Percentiles rank a stretch among this genome's conserved stretches.
Conservation (phyloP, 2,113 vertebrate genomes). For the Anguilla rostrata region DNA sequence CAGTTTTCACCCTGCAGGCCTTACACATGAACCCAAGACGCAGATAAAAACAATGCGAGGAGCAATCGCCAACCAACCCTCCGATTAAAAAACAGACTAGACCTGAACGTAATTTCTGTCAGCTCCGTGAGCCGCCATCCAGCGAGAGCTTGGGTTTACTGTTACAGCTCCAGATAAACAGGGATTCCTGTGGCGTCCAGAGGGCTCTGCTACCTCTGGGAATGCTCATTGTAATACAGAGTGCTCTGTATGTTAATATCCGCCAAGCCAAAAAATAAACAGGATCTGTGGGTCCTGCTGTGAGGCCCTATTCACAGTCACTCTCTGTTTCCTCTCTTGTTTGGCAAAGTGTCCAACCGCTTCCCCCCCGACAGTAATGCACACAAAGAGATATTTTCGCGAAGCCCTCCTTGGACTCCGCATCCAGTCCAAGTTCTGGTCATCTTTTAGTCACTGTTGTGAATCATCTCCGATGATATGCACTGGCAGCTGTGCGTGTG, state of each 20-base stretch:
- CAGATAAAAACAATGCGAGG: background rate
- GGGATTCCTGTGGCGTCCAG: background rate
- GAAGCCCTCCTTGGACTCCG: background rate
- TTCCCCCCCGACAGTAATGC: background rate
- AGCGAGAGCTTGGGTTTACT: background rate
- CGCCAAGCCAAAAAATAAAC: conserved; percentile 1
- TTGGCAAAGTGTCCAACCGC: background rate
- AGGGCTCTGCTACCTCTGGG: conserved; percentile 1
- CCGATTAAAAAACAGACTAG: background rate
- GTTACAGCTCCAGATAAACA: conserved; percentile 1
- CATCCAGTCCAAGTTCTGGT: background rate
- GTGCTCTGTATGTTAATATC: conserved; percentile 7
- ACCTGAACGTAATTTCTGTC: background rate
- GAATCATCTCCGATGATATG: background rate
- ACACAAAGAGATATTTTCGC: background rate
- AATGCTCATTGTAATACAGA: conserved; percentile 4
- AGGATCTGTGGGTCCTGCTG: background rate
- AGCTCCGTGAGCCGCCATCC: background rate
- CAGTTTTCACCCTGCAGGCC: background rate
- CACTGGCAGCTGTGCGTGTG: background rate
- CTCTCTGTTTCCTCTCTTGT: conserved; percentile 9
- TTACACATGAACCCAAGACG: background rate
- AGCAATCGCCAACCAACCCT: background rate
- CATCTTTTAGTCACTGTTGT: background rate
- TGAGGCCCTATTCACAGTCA: background rate